Evolutionary conservation across 35 echinoderm and acorn worm genomes (phyloP).

Genomic region (Hemicentrotus pulcherrimus): DNA sequence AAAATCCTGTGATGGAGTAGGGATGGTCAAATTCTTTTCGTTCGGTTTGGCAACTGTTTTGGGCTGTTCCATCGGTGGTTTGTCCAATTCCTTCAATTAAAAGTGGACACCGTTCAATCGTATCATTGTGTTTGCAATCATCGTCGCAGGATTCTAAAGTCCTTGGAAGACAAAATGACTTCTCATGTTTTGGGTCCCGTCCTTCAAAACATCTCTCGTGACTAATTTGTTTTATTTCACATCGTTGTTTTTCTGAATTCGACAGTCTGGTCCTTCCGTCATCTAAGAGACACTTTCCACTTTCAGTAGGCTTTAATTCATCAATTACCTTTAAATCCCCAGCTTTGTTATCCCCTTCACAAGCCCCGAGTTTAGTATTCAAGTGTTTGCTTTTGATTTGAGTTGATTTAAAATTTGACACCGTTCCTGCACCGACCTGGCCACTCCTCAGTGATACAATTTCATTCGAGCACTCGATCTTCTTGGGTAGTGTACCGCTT

Average conservation of each 20-base stretch:
- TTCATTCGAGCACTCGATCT: not conserved
- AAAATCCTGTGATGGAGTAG: not conserved
- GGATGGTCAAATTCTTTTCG: not conserved
- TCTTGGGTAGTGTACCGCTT: not conserved
- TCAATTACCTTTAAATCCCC: not conserved
- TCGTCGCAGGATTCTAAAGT: not conserved
- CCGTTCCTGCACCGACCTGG: not conserved
- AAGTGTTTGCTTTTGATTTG: not conserved
- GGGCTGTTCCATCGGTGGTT: not conserved
- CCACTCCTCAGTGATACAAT: not conserved
- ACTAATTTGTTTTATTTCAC: not conserved
- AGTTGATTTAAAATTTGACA: not conserved
- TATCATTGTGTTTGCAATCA: not conserved
- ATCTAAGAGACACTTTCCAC: not conserved
- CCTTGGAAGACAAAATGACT: not conserved
- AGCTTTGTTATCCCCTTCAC: not conserved
- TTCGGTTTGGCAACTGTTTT: not conserved
- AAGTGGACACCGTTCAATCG: not conserved
- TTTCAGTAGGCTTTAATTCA: not conserved
- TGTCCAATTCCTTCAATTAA: not conserved
- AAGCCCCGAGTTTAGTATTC: not conserved
- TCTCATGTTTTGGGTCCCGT: not conserved
- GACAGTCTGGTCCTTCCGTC: not conserved
- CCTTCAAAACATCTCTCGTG: not conserved
- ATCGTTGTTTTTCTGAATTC: not conserved